Percentiles rank a stretch among this genome's conserved stretches.
Conservation (phyloP, 2,113 vertebrate species). For the Calypte anna region DNA sequence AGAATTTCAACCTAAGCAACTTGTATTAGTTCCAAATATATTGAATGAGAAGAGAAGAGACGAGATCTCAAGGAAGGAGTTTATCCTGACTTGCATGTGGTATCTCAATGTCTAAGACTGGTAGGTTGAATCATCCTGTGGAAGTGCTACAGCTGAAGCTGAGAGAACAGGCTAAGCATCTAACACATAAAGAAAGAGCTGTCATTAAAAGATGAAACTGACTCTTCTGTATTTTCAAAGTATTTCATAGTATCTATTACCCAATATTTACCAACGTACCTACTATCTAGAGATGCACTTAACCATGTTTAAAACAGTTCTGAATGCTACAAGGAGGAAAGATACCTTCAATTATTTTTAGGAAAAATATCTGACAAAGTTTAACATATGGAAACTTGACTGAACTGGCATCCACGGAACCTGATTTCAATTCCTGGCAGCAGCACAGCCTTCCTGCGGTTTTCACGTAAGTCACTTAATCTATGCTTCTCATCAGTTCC, state of each 20-base stretch:
- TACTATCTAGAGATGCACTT: background rate
- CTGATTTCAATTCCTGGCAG: constrained; percentile 35
- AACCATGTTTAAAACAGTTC: background rate
- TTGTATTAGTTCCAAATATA: background rate
- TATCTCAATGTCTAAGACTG: background rate
- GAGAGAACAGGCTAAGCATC: background rate
- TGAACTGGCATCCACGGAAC: background rate
- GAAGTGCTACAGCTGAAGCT: background rate
- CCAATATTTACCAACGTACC: background rate
- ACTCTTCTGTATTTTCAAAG: background rate
- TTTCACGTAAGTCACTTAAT: constrained; percentile 8
- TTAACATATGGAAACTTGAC: background rate
- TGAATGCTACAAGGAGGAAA: background rate
- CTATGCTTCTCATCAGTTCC: constrained; percentile 36
- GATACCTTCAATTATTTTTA: background rate
- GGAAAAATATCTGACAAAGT: background rate
- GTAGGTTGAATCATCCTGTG: background rate
- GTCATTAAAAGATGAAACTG: background rate
- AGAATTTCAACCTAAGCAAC: background rate
- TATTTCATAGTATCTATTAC: background rate
- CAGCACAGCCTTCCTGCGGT: background rate
- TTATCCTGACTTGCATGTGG: background rate
- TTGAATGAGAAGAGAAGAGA: background rate
- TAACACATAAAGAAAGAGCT: background rate
- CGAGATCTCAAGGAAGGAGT: background rate